Base-by-base conservation (phyloP, 2,797 vertebrate species). In the Thamnophis elegans region DNA sequence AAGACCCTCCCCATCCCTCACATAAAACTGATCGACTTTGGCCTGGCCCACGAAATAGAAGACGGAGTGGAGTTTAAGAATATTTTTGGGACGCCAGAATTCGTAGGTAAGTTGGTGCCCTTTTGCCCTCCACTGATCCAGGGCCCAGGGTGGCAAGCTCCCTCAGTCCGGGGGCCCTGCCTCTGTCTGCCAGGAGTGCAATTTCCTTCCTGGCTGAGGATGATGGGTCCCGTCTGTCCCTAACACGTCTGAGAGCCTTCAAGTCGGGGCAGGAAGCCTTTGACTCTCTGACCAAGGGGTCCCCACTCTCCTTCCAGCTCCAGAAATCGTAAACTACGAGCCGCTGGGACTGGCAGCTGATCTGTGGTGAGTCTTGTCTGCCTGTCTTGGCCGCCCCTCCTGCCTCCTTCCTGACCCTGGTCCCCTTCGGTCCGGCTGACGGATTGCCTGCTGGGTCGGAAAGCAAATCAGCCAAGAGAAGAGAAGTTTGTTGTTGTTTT, bases 271-370 rank as follows among this genome's bases (percentile, higher is more conserved):
- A 25, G 36, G 36, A 36, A 82, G 73, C 42, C 36, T 25, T 93
- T 90, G 93, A 62, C 10, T 94, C 95, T 89, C 88, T 97, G 89
- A 95, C 92, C 60, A 91, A 93, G 93, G 85, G 89, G 89, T 92
- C 97, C 94, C 97, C 93, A 16, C 91, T 96, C 55, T 22, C 97
- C 96, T 98, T 99, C 96, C 98, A 99, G 99, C 99, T 98, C 99
- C 99, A 94, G 99, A 99, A 98, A 99, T 99, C 90, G 98, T 99
- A 91, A 99, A 99, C 97, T 99, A 99, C 90, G 99, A 99, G 94
- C 98, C 96, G 0, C 97, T 99, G 90, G 99, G 99, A 91, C 97
- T 99, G 96, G 98, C 98, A 95, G 99, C 98, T 60, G 99, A 99
- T 96, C 99, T 99, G 99, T 99, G 99, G 99, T 99, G 96, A 98